Base-by-base conservation (phyloP, 2,888 invertebrate genomes). In the Acleris emargana region DNA sequence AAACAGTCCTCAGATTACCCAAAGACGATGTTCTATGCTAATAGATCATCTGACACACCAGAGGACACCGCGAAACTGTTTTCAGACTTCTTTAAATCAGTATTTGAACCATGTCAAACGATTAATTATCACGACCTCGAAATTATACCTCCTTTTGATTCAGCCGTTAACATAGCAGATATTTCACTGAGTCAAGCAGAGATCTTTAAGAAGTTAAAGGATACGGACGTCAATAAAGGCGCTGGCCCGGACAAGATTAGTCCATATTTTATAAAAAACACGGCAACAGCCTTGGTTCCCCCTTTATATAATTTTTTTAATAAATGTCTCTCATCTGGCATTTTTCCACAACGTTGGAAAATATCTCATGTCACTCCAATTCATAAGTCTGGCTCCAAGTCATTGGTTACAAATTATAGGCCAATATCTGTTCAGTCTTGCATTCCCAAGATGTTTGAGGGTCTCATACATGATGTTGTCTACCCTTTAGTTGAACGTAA, bases 361-460 rank as follows among this genome's bases (percentile, higher is more conserved):
- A 42, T 55, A 1, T 42, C 47, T 20, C 22, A 55, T 42, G 42
- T 54, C 4, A 54, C 54, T 0, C 55, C 55, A 13, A 20, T 55
- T 5, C 43, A 55, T 20, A 55, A 55, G 22, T 20, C 55, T 1
- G 55, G 55, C 1, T n/a, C 55, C 5, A 42, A 22, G 17, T 43
- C 20, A 22, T 18, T 43, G 22, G 22, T 55, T 16, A 43, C 22
- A 3, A 55, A 55, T 5, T 55, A 55, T 22, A 42, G 43, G 16
- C 55, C 55, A 16, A 42, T 55, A 1, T 55, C 55, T 7, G 55
- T 55, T 1, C 43, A 43, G 42, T 55, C 55, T n/a, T 42, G 20
- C 20, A 43, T 55, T 4, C 43, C 55, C 11, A 55, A 55, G 22
- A 42, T 55, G 20, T 43, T 55, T n/a, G 55, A 55, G 13, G 20